Evolutionary conservation across 2,113 vertebrate genomes (phyloP).

Genomic region (Dasyurus viverrinus): DNA sequence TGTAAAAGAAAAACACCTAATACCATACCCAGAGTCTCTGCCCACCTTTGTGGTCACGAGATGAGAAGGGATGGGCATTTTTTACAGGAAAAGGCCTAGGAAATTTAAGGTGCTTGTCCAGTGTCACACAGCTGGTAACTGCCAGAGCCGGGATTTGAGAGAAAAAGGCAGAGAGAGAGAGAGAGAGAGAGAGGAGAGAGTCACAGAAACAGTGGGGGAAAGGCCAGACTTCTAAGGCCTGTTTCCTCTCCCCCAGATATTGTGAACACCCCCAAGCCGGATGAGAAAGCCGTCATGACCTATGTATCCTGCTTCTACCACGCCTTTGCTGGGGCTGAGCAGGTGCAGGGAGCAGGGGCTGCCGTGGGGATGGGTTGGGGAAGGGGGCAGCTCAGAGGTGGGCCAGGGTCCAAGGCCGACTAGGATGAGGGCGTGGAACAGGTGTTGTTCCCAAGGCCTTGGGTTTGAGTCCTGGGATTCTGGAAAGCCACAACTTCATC

Average conservation of each 20-base stretch:
- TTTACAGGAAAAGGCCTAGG: too few species aligned
- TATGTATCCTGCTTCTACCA: slow-evolving; percentile 96
- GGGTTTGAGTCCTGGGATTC: not conserved
- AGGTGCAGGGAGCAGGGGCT: slow-evolving; percentile 81
- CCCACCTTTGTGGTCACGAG: too few species aligned
- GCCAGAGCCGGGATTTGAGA: too few species aligned
- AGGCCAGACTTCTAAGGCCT: not conserved
- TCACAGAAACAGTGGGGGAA: too few species aligned
- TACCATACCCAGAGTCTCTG: too few species aligned
- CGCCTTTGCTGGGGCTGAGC: slow-evolving; percentile 94
- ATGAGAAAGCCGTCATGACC: slow-evolving; percentile 96
- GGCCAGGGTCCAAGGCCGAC: too few species aligned
- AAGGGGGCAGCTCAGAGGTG: too few species aligned
- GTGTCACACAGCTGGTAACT: too few species aligned
- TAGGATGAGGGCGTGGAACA: not conserved
- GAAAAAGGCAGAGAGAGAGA: too few species aligned
- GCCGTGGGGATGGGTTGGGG: not conserved
- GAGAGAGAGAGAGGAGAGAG: not conserved
- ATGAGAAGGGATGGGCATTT: too few species aligned
- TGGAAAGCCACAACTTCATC: not conserved
- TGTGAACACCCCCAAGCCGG: slow-evolving; percentile 94
- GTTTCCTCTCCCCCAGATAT: slow-evolving; percentile 84
- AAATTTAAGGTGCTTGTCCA: too few species aligned
- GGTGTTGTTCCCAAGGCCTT: not conserved
- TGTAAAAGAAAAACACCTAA: too few species aligned